Evolutionary conservation across 2,797 vertebrate species (phyloP), one percentile per base, ranked within the genome.

Genomic region (Alfaro cultratus): DNA sequence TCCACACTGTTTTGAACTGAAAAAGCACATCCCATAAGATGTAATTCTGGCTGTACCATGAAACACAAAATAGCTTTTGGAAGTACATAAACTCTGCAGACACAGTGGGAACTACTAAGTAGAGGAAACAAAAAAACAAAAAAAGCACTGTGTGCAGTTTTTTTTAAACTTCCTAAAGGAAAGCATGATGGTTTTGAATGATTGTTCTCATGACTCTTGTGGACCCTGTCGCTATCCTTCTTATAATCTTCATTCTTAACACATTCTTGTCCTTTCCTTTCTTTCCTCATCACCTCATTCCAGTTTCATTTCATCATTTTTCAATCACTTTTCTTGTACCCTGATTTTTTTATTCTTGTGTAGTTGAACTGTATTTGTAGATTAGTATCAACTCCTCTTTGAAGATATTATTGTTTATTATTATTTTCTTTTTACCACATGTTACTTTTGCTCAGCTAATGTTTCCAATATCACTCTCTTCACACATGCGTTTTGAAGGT

Each of bases 121-220:
- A 68, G 71, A 39, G 62, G 23, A 77, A 81, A n/a, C n/a, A 36
- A 72, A 6, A 11, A 29, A n/a, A n/a, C 10, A n/a, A 55, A 4
- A 53, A n/a, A 55, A 55, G 62, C 49, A 41, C 5, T 67, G 73
- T 74, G 72, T 83, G 85, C 71, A 60, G 55, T 86, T 78, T 51
- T 87, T 21, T 18, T 47, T 1, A 47, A 83, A 87, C 87, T 90
- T 93, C 89, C 87, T 79, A 68, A 85, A 83, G 74, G 41, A 88
- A 83, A 88, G 71, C 91, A 85, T 88, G 87, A 90, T 87, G 85
- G 70, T 51, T 80, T 91, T 90, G 86, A 83, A 81, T 79, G 73
- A 57, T 77, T 74, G 73, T 92, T 92, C 86, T 89, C 89, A 86
- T 90, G 86, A 87, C 89, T 87, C 83, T 91, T 84, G 84, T 91